These are phyloP conservation scores for Synanthedon andrenaeformis DNA, from an alignment of 2,888 invertebrate genomes.

Conservation along the genomic window DNA sequence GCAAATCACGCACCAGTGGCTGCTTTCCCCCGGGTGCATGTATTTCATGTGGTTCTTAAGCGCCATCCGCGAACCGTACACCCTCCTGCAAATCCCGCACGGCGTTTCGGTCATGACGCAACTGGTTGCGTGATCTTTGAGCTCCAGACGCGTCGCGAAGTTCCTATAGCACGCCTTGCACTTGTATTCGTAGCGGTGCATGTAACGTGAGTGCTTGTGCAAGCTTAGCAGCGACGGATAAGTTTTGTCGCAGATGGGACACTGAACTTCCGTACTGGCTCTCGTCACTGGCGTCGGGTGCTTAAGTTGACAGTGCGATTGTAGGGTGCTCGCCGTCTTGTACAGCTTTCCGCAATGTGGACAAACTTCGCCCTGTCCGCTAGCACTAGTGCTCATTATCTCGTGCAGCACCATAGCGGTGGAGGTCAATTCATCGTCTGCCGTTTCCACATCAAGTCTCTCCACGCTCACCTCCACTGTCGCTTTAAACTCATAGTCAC, in stretches of 20 bases:
- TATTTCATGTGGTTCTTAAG: slow-evolving; percentile 39
- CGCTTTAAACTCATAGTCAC: too few species aligned
- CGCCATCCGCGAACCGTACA: slow-evolving; percentile 29
- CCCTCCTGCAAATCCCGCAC: slow-evolving; percentile 31
- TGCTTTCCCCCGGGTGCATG: slow-evolving; percentile 30
- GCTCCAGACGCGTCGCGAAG: slow-evolving; percentile 20
- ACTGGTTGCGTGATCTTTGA: slow-evolving; percentile 11
- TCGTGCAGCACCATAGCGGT: slow-evolving; percentile 34
- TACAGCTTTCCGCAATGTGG: slow-evolving; percentile 46
- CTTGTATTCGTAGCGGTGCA: slow-evolving; percentile 33
- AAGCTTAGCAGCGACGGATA: slow-evolving; percentile 42
- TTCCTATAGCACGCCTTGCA: slow-evolving; percentile 38
- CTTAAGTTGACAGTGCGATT: slow-evolving; percentile 33
- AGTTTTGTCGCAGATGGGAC: slow-evolving; percentile 32
- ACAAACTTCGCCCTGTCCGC: slow-evolving; percentile 23
- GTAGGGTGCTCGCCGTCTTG: slow-evolving; percentile 32
- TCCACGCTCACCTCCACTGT: neutral
- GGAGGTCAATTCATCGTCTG: slow-evolving; percentile 31
- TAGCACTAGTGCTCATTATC: slow-evolving; percentile 19
- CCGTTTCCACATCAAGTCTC: slow-evolving; percentile 20
- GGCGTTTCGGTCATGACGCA: slow-evolving; percentile 10
- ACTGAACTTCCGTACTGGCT: slow-evolving; percentile 16
- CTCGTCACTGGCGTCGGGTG: slow-evolving; percentile 27
- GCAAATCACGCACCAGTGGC: slow-evolving; percentile 31
- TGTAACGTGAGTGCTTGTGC: slow-evolving; percentile 41